Evolutionary conservation across 2,888 invertebrate species (phyloP), one percentile per base, ranked within the genome.

Genomic region (Clusia tigrina): DNA sequence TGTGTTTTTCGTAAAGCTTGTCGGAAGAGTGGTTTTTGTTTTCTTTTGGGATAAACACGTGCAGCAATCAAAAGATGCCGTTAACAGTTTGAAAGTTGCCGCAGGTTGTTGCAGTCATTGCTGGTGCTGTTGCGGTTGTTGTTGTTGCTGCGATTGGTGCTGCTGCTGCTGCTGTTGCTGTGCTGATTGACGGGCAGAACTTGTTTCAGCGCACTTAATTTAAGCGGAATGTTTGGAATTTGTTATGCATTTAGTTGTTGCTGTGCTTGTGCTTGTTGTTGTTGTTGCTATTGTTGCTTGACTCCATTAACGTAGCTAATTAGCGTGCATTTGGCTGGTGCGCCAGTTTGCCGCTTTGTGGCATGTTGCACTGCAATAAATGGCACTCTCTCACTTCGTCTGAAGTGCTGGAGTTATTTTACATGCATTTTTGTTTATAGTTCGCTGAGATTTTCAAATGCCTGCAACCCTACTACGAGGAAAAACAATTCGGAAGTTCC

Each of bases 271-370:
- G n/a, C n/a, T n/a, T n/a, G n/a, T n/a, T n/a, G n/a, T n/a, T n/a
- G n/a, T n/a, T n/a, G n/a, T n/a, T n/a, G n/a, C n/a, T n/a, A n/a
- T n/a, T n/a, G n/a, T n/a, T n/a, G n/a, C 22, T 52, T 60, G 59
- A 60, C 59, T 60, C 42, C 46, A 54, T 60, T 60, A 60, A 60
- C 54, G 38, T 42, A 46, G 24, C 48, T 60, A 60, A 60, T 60
- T 60, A 60, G 59, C 54, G 59, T 60, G n/a, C n/a, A n/a, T n/a
- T n/a, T n/a, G n/a, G n/a, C n/a, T n/a, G n/a, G n/a, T 60, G 18
- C 48, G 48, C 22, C 20, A 6, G 42, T n/a, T n/a, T 58, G 52
- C 37, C 58, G 53, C 58, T 58, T 58, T 52, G 52, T 20, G 20
- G 51, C 24, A 58, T 58, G 12, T 12, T 32, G n/a, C n/a, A n/a